Percentiles rank a stretch among this genome's conserved stretches.
phyloP scores from a whole-genome alignment of 2,888 invertebrate genomes.

The Chaitophorus viminalis region DNA sequence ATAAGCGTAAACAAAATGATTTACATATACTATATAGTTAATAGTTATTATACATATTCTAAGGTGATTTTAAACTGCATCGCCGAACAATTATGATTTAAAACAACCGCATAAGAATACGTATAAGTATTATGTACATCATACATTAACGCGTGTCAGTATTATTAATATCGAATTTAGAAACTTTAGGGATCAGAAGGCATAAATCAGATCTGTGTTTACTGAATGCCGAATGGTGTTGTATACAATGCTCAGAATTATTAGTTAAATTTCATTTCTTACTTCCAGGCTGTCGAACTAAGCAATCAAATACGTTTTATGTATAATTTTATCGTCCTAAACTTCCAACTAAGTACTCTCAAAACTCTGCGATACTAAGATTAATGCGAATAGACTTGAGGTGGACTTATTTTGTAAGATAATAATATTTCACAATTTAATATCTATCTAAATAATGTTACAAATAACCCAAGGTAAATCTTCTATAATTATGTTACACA shows the following conservation, averaged over 20 bases:
- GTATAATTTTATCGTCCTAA: neutral
- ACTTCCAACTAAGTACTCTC: too few species aligned
- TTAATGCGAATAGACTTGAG: neutral
- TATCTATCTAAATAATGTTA: neutral
- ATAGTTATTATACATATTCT: too few species aligned
- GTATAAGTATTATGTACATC: too few species aligned
- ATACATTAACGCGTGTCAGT: neutral
- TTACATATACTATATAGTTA: too few species aligned
- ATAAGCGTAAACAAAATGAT: too few species aligned
- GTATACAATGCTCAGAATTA: neutral
- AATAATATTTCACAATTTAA: neutral
- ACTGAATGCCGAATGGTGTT: neutral
- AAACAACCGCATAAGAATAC: too few species aligned
- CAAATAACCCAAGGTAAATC: too few species aligned
- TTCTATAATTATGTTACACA: too few species aligned
- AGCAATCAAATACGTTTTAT: neutral
- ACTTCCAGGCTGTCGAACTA: neutral
- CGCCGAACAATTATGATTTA: too few species aligned
- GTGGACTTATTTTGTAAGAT: neutral
- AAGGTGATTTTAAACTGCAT: too few species aligned
- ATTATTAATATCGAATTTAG: neutral
- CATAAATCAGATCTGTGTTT: constrained; percentile 1
- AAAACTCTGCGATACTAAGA: too few species aligned
- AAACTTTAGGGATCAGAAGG: neutral
- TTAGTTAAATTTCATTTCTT: neutral